phyloP scores from a whole-genome alignment of 2,113 vertebrate species.

The Petroica traversi region DNA sequence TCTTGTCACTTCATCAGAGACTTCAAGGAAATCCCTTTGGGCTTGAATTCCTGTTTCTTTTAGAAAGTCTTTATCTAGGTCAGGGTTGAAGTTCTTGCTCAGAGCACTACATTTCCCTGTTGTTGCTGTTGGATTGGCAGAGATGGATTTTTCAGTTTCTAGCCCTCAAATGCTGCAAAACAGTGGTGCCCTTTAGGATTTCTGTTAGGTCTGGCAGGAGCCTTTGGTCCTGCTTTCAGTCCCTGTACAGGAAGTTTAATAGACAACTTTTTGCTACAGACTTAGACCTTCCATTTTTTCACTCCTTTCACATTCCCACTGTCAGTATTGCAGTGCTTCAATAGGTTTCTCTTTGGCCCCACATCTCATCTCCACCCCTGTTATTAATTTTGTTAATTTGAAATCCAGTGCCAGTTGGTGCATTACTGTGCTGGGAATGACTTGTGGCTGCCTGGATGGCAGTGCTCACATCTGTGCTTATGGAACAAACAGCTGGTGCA shows the following conservation, averaged over 20 bases:
- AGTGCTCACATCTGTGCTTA: neutral
- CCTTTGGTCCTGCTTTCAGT: neutral
- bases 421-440: neutral
- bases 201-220: neutral
- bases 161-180: neutral
- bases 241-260: rapidly evolving
- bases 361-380: neutral
- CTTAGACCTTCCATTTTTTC: neutral
- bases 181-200: neutral
- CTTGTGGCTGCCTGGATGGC: neutral
- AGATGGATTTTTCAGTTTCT: neutral
- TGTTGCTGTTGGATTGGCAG: neutral
- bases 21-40: neutral
- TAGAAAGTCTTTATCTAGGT: neutral
- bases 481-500: neutral
- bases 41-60: neutral
- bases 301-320: neutral
- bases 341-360: neutral
- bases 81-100: neutral
- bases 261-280: neutral
- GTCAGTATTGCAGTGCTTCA: neutral
- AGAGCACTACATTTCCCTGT: neutral
- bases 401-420: neutral
- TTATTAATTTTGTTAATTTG: neutral
- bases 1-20: neutral